Evolutionary conservation across 2,797 vertebrate species (phyloP), one percentile per base, ranked within the genome.

Genomic region (Tangara arthus): DNA sequence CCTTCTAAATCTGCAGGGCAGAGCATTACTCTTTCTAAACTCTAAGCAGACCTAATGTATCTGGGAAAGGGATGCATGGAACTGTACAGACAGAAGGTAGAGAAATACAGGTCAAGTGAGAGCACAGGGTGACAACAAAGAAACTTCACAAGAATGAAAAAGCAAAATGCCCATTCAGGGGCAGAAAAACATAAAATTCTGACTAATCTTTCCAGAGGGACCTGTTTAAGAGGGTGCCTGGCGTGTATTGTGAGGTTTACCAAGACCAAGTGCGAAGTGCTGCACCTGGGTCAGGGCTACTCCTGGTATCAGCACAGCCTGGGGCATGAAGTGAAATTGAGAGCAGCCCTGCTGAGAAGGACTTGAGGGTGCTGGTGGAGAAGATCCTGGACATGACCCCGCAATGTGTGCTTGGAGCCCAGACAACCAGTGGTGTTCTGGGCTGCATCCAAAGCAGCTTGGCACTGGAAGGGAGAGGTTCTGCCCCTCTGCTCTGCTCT

Each of bases 371-470:
- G 24, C 39, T 73, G n/a, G 5, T 26, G 17, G 24, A 34, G 10
- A 35, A 72, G 37, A 44, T 35, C 24, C 20, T 65, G 28, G 6
- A 39, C 20, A 17, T 15, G 28, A 57, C 13, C 11, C 11, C 42
- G 37, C 12, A 28, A 24, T 15, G 16, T 21, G 44, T 9, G 9
- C 23, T 20, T 14, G 7, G 6, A 57, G 50, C n/a, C 19, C n/a
- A 44, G 44, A 50, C 6, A 57, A 30, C 10, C 11, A 37, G 1
- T 5, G 2, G 2, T n/a, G n/a, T 12, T 19, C 37, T n/a, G 32
- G 37, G 16, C n/a, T 72, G 13, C 49, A 42, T 47, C 35, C 35
- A 70, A 27, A 70, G 18, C 42, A 55, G 26, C 1, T 2, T 39
- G 68, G 44, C 18, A 15, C 16, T 28, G 14, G 3, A 28, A 37